Percentiles rank a stretch among this genome's conserved stretches.
These are phyloP conservation scores for Eidolon helvum DNA, from an alignment of 2,113 vertebrate species.

Conservation along the genomic window DNA sequence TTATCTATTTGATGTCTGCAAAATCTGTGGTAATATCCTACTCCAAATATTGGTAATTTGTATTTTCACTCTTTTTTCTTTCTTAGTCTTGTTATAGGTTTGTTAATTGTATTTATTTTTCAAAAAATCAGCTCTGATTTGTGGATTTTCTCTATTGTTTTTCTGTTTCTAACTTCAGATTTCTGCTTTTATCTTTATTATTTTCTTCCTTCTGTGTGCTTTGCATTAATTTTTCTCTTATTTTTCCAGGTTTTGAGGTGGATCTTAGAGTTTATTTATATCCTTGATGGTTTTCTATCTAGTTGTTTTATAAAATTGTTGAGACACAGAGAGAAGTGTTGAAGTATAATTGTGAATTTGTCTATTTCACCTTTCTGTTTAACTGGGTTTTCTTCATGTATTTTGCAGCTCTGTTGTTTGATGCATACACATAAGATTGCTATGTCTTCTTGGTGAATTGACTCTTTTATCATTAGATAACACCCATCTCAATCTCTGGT, in stretches of 20 bases:
- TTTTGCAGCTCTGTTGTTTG: neutral
- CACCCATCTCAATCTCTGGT: neutral
- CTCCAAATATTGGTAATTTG: neutral
- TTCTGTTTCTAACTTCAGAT: neutral
- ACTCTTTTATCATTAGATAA: neutral
- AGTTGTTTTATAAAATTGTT: neutral
- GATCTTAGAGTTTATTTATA: neutral
- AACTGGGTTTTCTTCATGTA: neutral
- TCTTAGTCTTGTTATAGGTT: neutral
- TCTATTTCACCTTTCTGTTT: neutral
- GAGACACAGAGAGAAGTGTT: neutral
- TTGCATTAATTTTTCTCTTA: neutral
- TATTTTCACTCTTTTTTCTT: neutral
- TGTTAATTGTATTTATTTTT: neutral
- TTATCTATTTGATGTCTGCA: neutral
- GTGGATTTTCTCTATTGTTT: neutral
- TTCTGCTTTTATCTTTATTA: neutral
- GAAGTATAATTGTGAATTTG: neutral
- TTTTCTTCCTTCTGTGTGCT: neutral
- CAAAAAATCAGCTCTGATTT: neutral
- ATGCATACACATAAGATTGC: neutral
- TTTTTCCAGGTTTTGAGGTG: neutral
- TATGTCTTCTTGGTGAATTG: neutral
- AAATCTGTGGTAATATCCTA: neutral
- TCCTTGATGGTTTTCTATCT: neutral